Base-by-base conservation (phyloP, 2,113 vertebrate genomes). In the Larimichthys crocea region DNA sequence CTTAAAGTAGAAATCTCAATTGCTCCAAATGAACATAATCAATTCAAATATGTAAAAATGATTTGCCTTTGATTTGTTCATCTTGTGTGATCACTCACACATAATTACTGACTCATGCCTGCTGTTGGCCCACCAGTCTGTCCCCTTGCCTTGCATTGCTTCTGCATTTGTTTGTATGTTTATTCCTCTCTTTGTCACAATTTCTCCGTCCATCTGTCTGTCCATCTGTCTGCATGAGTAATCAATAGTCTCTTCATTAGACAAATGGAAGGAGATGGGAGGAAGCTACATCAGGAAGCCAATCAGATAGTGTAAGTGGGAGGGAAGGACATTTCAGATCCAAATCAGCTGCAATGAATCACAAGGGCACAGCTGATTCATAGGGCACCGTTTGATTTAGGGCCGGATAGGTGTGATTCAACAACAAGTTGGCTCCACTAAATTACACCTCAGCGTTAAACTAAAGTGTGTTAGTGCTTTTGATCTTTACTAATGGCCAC, bases 221-320 rank as follows among this genome's bases (percentile, higher is more conserved):
- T 89, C 79, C 80, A 85, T 90, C 88, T 85, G 86, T 81, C 79
- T 89, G 67, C 70, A 66, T 52, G 70, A 82, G 70, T 85, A 84
- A 93, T 94, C 93, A 88, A 92, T 93, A 88, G 81, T 89, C 69
- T 88, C 83, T 88, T 93, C 91, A 93, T 94, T 93, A 92, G 80
- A 83, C 86, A 92, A 92, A 91, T 92, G 86, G 89, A 85, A 83
- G 79, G 71, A 92, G 87, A 91, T 85, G 83, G 87, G 78, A 91
- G 92, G 84, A 91, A 91, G 83, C 88, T 70, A 53, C 83, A 82
- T 29, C 84, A 60, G 82, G 74, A 85, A 89, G 91, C 87, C 88
- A 76, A 92, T 93, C 90, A 92, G 91, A 93, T 92, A 91, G 77
- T 19, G 0, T 68, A 77, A 89, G 82, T 86, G 78, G 87, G 74